These are phyloP conservation scores for Xenopus laevis DNA, from an alignment of 2,113 vertebrate species.

Conservation along the genomic window DNA sequence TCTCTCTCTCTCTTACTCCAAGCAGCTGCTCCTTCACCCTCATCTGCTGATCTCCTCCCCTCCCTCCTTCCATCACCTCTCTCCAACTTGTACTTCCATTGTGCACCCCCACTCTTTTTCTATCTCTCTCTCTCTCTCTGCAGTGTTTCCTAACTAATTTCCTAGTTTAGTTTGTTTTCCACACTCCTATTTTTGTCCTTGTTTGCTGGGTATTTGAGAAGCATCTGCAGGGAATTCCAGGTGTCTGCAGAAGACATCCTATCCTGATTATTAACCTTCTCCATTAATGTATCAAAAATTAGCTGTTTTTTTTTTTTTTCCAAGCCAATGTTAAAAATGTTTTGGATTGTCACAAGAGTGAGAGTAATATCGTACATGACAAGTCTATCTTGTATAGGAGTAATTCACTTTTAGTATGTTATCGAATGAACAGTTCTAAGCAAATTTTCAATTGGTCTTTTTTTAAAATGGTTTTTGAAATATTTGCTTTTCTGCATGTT, in stretches of 20 bases:
- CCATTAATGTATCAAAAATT: no score
- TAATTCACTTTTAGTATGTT: no score
- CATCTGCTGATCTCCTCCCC: slow-evolving; percentile 39
- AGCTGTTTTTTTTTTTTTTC: no score
- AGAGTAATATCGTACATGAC: no score
- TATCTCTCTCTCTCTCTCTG: slow-evolving; percentile 9
- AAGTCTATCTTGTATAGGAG: no score
- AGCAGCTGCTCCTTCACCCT: slow-evolving; percentile 5
- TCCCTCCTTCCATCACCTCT: background rate
- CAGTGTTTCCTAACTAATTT: slow-evolving; percentile 11
- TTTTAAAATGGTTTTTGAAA: no score
- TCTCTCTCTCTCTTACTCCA: background rate
- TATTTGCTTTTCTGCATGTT: no score
- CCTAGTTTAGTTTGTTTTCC: slow-evolving; percentile 16
- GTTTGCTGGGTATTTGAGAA: background rate
- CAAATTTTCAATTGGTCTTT: no score
- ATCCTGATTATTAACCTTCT: background rate
- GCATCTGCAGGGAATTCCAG: slow-evolving; percentile 14
- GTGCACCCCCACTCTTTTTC: background rate
- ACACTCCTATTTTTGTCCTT: background rate
- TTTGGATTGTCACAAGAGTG: no score
- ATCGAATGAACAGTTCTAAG: no score
- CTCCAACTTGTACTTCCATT: background rate
- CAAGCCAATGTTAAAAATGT: no score
- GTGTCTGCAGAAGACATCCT: background rate